A percentile compares a stretch with the other conserved stretches of the same genome.
These are phyloP conservation scores for Brachionichthys hirsutus DNA, from an alignment of 2,113 vertebrate genomes.

Conservation along the genomic window DNA sequence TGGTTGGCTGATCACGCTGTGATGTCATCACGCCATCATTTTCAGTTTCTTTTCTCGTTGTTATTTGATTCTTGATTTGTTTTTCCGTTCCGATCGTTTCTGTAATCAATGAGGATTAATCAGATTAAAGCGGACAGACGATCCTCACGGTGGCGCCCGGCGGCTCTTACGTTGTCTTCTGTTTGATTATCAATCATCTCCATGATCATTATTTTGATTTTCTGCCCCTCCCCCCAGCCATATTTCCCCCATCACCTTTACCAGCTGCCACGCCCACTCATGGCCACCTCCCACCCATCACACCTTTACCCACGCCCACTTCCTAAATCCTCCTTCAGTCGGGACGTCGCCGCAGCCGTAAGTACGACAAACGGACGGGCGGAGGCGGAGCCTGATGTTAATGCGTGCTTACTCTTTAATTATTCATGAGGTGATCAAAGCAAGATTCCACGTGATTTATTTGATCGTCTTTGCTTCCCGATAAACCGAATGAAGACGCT, in stretches of 20 bases:
- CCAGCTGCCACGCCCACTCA: conserved; percentile 89
- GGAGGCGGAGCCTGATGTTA: neutral
- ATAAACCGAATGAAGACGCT: too few species aligned
- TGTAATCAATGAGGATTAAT: too few species aligned
- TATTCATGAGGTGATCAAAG: too few species aligned
- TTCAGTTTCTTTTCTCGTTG: neutral
- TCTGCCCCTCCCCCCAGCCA: conserved; percentile 84
- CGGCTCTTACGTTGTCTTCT: conserved; percentile 13
- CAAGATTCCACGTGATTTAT: too few species aligned
- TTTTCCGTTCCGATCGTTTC: too few species aligned
- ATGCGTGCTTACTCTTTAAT: too few species aligned
- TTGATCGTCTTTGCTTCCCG: too few species aligned
- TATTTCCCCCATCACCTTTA: conserved; percentile 97
- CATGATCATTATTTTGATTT: conserved; percentile 61
- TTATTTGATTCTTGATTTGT: neutral
- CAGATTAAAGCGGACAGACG: too few species aligned
- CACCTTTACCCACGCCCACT: conserved; percentile 82
- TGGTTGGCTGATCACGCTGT: neutral
- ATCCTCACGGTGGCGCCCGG: too few species aligned
- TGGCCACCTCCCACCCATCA: conserved; percentile 81
- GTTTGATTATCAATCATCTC: conserved; percentile 29
- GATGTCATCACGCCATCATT: conserved; percentile 9
- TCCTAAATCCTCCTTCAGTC: conserved; percentile 84
- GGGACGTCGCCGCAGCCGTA: conserved; percentile 87
- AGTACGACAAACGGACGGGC: conserved; percentile 74